A percentile compares a stretch with the other conserved stretches of the same genome.
Conservation (phyloP, 2,888 invertebrate genomes). For the Stenchaetothrips biformis region DNA sequence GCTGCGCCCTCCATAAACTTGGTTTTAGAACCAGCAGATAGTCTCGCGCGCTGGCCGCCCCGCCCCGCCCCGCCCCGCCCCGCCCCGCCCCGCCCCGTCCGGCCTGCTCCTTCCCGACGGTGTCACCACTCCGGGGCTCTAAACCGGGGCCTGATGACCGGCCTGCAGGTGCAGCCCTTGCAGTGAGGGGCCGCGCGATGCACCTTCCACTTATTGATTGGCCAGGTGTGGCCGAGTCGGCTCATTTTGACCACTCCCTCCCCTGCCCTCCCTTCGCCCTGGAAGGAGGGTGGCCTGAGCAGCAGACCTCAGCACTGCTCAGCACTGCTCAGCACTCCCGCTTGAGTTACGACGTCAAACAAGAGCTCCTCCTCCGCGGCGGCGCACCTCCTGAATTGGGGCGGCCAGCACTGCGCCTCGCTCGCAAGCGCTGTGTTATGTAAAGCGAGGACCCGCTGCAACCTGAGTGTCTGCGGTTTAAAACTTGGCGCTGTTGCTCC, state of each 20-base stretch:
- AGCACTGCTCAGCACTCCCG: neutral
- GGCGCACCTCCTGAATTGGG: neutral
- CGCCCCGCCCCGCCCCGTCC: neutral
- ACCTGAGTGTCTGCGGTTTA: too few species aligned
- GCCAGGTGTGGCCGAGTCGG: too few species aligned
- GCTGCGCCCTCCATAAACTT: constrained; percentile 1
- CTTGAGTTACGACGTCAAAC: neutral
- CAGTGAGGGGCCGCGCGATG: too few species aligned
- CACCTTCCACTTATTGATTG: too few species aligned
- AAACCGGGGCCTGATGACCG: too few species aligned
- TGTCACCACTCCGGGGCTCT: neutral
- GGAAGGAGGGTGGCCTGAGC: too few species aligned
- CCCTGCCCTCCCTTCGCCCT: too few species aligned
- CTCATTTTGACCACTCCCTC: too few species aligned
- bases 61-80: too few species aligned
- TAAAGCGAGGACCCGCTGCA: too few species aligned
- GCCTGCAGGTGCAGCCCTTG: too few species aligned
- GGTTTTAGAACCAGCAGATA: constrained; percentile 14
- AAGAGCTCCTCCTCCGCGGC: neutral
- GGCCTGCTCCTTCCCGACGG: neutral
- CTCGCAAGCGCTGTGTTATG: too few species aligned
- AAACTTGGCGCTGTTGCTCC: neutral
- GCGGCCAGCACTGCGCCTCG: neutral
- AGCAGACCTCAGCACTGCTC: neutral
- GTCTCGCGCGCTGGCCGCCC: neutral